Conservation (phyloP, 2,113 vertebrate species). For the Oryctolagus cuniculus region DNA sequence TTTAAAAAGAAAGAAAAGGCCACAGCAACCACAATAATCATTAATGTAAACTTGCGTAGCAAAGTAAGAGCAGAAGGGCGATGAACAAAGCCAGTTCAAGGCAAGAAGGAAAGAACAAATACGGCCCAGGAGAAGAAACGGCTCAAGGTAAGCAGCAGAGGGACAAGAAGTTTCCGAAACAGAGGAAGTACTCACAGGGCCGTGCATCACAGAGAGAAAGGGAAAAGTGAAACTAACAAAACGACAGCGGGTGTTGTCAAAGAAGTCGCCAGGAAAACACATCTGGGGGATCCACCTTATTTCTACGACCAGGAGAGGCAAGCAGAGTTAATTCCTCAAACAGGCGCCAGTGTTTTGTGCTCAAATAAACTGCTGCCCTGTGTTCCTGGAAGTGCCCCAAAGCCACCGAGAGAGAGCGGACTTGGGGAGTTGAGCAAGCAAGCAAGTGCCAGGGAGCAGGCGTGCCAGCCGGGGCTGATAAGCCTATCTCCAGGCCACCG, state of each 20-base stretch:
- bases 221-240: background rate
- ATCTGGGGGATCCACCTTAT: background rate
- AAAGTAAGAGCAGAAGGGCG: background rate
- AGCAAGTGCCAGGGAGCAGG: no score
- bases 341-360: background rate
- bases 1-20: background rate
- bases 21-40: background rate
- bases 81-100: background rate
- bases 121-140: background rate
- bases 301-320: background rate
- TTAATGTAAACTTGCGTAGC: background rate
- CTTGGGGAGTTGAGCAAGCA: background rate
- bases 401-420: background rate
- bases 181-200: background rate
- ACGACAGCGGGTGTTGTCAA: background rate
- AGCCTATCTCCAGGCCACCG: constrained; percentile 23
- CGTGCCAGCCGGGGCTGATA: background rate
- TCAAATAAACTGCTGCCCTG: constrained; percentile 13
- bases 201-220: background rate
- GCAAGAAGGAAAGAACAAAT: background rate
- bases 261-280: background rate
- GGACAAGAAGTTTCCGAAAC: background rate
- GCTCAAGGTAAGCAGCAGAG: background rate
- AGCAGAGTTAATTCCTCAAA: background rate
- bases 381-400: background rate